phyloP scores from a whole-genome alignment of 2,113 vertebrate species.

The Hypomesus transpacificus region DNA sequence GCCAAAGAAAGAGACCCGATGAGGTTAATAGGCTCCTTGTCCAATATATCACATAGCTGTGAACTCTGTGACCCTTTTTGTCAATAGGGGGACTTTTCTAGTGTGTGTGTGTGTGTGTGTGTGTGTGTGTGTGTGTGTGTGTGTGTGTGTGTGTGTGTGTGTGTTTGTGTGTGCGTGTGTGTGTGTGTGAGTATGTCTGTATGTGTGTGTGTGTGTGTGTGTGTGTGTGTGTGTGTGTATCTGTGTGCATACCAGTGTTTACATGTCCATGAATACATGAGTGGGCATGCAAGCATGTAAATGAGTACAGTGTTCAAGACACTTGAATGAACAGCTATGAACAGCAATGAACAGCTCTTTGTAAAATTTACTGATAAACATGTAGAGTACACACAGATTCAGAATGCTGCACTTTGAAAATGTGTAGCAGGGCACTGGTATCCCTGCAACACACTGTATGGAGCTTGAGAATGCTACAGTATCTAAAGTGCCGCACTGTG shows the following conservation, averaged over 20 bases:
- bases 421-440: conserved; percentile 16
- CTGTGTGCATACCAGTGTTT: conserved; percentile 44
- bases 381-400: conserved; percentile 9
- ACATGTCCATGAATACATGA: conserved; percentile 29
- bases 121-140: conserved; percentile 37
- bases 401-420: conserved; percentile 19
- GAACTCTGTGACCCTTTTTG: conserved; percentile 83
- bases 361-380: conserved; percentile 1
- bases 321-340: no score
- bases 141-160: conserved; percentile 29
- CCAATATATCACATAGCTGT: conserved; percentile 85
- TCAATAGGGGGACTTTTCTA: conserved; percentile 78
- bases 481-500: conserved; percentile 54
- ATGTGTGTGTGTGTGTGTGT: conserved; percentile 58
- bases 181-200: conserved; percentile 48
- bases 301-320: conserved; percentile 17
- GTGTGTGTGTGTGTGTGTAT: conserved; percentile 32
- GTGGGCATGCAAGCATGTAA: conserved; percentile 26
- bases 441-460: conserved; percentile 36
- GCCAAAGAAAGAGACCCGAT: conserved; percentile 79
- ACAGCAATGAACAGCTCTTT: neutral
- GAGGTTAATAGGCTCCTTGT: conserved; percentile 85
- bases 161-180: conserved; percentile 48
- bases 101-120: conserved; percentile 64
- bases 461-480: conserved; percentile 36